Conservation (phyloP, 2,888 invertebrate species). For the Mythimna ferrago region DNA sequence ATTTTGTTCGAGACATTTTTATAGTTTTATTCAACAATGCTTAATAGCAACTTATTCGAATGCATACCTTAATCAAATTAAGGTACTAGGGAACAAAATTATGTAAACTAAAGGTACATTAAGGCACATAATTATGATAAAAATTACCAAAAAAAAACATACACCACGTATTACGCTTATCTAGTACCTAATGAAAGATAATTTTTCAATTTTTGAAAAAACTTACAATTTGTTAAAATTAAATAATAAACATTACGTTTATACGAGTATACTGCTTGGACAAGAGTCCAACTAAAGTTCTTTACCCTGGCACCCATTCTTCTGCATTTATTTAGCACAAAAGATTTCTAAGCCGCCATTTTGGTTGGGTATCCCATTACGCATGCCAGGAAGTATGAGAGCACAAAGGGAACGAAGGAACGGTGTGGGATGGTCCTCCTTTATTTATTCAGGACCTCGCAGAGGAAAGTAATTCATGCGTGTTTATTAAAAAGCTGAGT, state of each 20-base stretch:
- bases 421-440: constrained; percentile 83
- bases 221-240: constrained; percentile 11
- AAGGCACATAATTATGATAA: constrained; percentile 3
- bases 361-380: constrained; percentile 86
- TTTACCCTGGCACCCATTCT: constrained; percentile 73
- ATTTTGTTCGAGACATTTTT: not conserved
- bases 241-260: constrained; percentile 54
- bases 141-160: not conserved
- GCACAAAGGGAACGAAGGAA: constrained; percentile 84
- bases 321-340: constrained; percentile 83
- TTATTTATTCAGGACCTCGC: constrained; percentile 87
- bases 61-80: too few relatives aligned
- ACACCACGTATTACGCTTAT: not conserved
- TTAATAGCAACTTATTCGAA: too few relatives aligned
- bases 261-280: constrained; percentile 40
- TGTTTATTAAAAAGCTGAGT: constrained; percentile 85
- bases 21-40: too few relatives aligned
- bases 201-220: constrained; percentile 8
- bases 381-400: constrained; percentile 83
- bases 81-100: too few relatives aligned
- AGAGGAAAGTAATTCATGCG: constrained; percentile 86
- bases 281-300: constrained; percentile 67
- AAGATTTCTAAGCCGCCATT: constrained; percentile 79
- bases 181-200: not conserved
- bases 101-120: not conserved